These are phyloP conservation scores for Edolisoma coerulescens DNA, from an alignment of 2,113 vertebrate species.

Conservation along the genomic window DNA sequence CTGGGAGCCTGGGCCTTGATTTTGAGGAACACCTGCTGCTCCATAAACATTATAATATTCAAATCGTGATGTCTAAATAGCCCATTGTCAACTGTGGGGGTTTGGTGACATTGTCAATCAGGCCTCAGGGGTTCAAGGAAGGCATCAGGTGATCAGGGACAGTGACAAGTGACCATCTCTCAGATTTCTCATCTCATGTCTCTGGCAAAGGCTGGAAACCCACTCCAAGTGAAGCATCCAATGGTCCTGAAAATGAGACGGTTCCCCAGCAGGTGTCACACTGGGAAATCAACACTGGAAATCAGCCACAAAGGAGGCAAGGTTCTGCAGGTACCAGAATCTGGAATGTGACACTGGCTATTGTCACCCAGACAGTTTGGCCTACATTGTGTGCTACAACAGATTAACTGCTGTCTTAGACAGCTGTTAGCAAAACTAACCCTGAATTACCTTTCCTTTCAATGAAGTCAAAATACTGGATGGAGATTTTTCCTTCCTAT, in stretches of 20 bases:
- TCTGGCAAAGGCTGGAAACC: not conserved
- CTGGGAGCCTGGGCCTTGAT: not conserved
- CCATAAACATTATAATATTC: not conserved
- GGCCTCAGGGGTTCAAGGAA: not conserved
- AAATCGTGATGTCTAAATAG: not conserved
- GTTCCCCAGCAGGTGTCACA: not conserved
- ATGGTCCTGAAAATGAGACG: not conserved
- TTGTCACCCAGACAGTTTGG: not conserved
- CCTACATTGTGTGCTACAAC: not conserved
- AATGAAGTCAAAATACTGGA: not conserved
- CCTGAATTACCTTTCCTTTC: not conserved
- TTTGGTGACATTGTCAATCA: too few relatives aligned
- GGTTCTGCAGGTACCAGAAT: not conserved
- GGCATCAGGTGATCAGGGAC: too few relatives aligned
- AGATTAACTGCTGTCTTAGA: not conserved
- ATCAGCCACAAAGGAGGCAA: not conserved
- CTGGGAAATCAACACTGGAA: not conserved
- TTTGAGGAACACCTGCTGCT: not conserved
- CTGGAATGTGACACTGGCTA: not conserved
- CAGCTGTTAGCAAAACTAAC: not conserved
- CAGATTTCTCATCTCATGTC: not conserved
- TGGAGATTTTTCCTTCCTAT: not conserved
- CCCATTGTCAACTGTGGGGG: not conserved
- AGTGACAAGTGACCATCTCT: not conserved
- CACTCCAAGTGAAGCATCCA: not conserved